Conservation (phyloP, 2,797 vertebrate species). For the Lacerta viridis region DNA sequence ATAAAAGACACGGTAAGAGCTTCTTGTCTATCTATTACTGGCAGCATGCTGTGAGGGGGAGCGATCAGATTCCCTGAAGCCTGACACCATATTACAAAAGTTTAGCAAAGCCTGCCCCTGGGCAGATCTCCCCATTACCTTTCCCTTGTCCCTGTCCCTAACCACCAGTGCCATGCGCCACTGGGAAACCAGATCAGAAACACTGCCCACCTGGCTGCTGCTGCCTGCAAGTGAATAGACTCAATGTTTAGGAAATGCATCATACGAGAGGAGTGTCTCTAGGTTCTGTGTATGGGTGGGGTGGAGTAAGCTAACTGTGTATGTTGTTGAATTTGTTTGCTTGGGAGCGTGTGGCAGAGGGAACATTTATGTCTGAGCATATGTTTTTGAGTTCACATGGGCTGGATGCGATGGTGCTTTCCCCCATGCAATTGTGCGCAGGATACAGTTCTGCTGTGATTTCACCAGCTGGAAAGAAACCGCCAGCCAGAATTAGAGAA, state of each 20-base stretch:
- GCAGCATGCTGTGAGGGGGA: too few species aligned
- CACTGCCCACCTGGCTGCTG: not conserved
- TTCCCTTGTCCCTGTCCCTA: too few species aligned
- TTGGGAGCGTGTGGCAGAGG: not conserved
- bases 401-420: not conserved
- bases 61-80: too few species aligned
- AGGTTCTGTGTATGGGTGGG: not conserved
- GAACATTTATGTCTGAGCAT: not conserved
- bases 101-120: too few species aligned
- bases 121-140: too few species aligned
- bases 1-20: too few species aligned
- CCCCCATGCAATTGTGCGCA: not conserved
- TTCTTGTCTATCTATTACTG: too few species aligned
- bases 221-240: too few species aligned
- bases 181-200: too few species aligned
- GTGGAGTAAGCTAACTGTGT: not conserved
- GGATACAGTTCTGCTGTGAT: not conserved
- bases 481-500: not conserved
- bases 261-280: not conserved
- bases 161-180: too few species aligned
- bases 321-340: not conserved
- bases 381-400: not conserved
- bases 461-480: not conserved
- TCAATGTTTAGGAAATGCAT: not conserved
- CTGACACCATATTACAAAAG: too few species aligned